These are phyloP conservation scores for Chalcis sispes DNA, from an alignment of 2,888 invertebrate species.

Conservation along the genomic window DNA sequence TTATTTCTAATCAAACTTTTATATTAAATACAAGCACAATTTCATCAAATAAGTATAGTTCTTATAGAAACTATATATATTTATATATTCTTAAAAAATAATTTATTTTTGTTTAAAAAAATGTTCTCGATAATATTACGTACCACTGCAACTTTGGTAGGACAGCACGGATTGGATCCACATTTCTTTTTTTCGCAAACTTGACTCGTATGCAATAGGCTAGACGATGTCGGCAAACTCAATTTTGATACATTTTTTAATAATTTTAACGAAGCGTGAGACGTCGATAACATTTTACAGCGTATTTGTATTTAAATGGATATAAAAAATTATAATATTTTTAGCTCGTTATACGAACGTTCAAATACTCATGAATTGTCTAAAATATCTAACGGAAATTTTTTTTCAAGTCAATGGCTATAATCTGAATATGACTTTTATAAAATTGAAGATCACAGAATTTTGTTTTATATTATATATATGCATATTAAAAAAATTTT, in stretches of 20 bases:
- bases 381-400: no score
- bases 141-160: slow-evolving; percentile 62
- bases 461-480: no score
- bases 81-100: no score
- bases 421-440: no score
- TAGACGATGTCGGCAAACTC: slow-evolving; percentile 15
- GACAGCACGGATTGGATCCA: slow-evolving; percentile 54
- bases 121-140: neutral
- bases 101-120: neutral
- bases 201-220: slow-evolving; percentile 57
- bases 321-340: neutral
- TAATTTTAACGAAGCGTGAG: neutral
- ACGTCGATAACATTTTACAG: slow-evolving; percentile 23
- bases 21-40: no score
- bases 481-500: no score
- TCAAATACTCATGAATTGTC: no score
- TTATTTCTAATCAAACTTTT: no score
- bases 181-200: slow-evolving; percentile 38
- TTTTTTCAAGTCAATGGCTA: no score
- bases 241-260: slow-evolving; percentile 15
- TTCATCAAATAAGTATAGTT: no score
- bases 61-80: no score
- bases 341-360: neutral
- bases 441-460: no score
- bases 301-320: neutral